Evolutionary conservation across 2,113 vertebrate species (phyloP), one percentile per base, ranked within the genome.

Genomic region (Limnothrissa miodon): DNA sequence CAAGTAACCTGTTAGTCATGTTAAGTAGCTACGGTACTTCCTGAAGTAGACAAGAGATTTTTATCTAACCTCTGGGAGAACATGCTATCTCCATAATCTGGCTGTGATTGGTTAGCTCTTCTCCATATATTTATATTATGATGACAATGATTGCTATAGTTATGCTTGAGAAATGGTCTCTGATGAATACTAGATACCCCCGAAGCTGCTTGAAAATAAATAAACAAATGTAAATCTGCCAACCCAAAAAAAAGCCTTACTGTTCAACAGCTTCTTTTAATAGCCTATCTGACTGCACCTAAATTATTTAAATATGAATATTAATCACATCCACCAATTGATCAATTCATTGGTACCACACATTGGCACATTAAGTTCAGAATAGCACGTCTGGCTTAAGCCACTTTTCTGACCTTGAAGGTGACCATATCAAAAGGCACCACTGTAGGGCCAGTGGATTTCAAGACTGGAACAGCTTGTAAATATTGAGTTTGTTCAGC

Each of bases 201-300:
- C 36, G 66, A 29, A 33, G 66, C 66, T 74, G 33, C 66, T 36
- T 36, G 11, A 36, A 17, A 33, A 33, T 36, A 33, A 74, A 74
- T 74, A 33, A 74, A 39, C 66, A 74, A 74, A 74, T 17, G 29
- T 74, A 74, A 25, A 29, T 70, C 11, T 74, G 66, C 66, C 66
- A 74, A 33, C 66, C 29, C 33, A 39, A 70, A 74, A 66, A 3
- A 66, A 10, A 11, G 66, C 66, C 66, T 74, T 36, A 19, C 17
- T 29, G 36, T 36, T 33, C 10, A 36, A 36, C 15, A 36, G 29
- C 66, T 74, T 74, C 15, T 74, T 36, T 29, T 74, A 33, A 39
- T 74, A n/a, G n/a, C n/a, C n/a, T n/a, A 74, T 13, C 36, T 74
- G 66, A 74, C 66, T 74, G 66, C 66, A 74, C 11, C 4, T 74